A percentile compares a stretch with the other conserved stretches of the same genome.
These are phyloP conservation scores for Labia minor DNA, from an alignment of 2,888 invertebrate genomes.

Conservation along the genomic window DNA sequence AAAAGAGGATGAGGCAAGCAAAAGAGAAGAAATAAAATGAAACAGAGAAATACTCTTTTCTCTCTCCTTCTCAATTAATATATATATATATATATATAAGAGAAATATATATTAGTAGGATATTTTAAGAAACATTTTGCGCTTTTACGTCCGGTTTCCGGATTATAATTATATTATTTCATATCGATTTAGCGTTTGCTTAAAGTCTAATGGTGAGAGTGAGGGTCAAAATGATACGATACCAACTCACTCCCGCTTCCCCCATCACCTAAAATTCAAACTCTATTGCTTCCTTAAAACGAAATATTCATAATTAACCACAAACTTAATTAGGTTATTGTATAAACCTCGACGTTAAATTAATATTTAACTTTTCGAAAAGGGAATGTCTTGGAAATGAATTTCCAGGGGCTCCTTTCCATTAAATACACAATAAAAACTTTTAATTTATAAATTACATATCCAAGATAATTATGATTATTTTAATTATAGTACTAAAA, in stretches of 20 bases:
- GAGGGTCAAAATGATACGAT: slow-evolving; percentile 13
- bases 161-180: background rate
- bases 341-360: slow-evolving; percentile 7
- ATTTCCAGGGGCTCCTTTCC: background rate
- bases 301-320: slow-evolving; percentile 13
- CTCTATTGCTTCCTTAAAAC: slow-evolving; percentile 5
- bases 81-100: background rate
- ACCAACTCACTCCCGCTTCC: background rate
- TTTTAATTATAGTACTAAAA: background rate
- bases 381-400: background rate
- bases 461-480: background rate
- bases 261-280: background rate
- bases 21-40: background rate
- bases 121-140: background rate
- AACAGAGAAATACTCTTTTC: too few relatives aligned
- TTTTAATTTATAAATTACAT: background rate
- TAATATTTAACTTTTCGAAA: background rate
- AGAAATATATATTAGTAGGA: too few relatives aligned
- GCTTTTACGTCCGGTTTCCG: background rate
- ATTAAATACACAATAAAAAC: slow-evolving; percentile 13
- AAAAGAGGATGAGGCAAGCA: too few relatives aligned
- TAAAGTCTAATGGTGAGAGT: too few relatives aligned
- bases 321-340: slow-evolving; percentile 13
- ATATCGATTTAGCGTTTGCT: slow-evolving; percentile 1
- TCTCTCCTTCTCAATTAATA: background rate